phyloP scores from a whole-genome alignment of 2,888 invertebrate species.

The Leucophenga maculata region DNA sequence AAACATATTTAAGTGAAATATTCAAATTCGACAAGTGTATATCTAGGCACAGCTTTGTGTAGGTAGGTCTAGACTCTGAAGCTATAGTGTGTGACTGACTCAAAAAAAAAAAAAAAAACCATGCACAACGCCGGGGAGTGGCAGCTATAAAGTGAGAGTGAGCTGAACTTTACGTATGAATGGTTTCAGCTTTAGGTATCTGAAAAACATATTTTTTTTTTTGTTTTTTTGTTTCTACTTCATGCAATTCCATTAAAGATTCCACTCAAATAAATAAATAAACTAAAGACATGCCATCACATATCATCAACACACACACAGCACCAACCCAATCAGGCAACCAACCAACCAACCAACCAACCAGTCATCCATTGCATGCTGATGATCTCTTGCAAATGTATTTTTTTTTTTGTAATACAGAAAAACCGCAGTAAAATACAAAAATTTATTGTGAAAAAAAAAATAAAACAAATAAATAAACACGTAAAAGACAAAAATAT shows the following conservation, averaged over 20 bases:
- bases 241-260: constrained; percentile 14
- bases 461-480: background rate
- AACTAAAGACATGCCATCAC: background rate
- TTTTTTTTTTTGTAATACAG: too few relatives aligned
- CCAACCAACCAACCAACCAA: constrained; percentile 1
- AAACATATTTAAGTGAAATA: constrained; percentile 10
- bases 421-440: background rate
- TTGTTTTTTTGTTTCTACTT: background rate
- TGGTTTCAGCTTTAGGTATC: too few relatives aligned
- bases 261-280: constrained; percentile 1
- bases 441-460: background rate
- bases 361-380: background rate
- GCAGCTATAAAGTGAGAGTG: constrained; percentile 3
- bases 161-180: constrained; percentile 7
- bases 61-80: background rate
- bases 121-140: background rate
- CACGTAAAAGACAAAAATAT: background rate
- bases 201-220: background rate
- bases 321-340: background rate
- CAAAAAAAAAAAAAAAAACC: too few relatives aligned
- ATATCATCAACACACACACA: background rate
- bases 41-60: background rate
- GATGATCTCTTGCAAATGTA: too few relatives aligned
- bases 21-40: constrained; percentile 17
- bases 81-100: too few relatives aligned